Conservation (phyloP, 2,888 invertebrate genomes). For the Melangyna quadrimaculata region DNA sequence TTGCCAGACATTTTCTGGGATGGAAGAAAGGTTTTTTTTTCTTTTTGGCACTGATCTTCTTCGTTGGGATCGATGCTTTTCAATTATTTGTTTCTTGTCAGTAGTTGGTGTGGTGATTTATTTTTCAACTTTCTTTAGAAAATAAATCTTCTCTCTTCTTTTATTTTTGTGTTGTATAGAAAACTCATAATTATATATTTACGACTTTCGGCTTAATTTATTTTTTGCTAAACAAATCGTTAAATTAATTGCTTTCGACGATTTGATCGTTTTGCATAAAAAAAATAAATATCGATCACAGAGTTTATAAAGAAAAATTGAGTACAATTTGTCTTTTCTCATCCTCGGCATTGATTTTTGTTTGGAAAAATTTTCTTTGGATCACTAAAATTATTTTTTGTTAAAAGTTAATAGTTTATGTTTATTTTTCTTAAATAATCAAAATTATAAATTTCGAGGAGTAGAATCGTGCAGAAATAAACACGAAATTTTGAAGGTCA, state of each 20-base stretch:
- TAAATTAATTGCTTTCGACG: not conserved
- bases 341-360: not conserved
- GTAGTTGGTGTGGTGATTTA: not conserved
- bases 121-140: not conserved
- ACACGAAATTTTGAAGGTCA: not conserved
- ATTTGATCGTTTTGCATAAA: not conserved
- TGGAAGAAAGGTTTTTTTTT: not conserved
- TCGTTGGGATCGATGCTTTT: not conserved
- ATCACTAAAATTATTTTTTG: not conserved
- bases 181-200: not conserved
- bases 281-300: not conserved
- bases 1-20: not conserved
- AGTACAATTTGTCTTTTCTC: not conserved
- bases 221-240: conserved; percentile 3
- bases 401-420: conserved; percentile 1
- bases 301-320: not conserved
- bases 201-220: conserved; percentile 4
- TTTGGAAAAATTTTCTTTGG: not conserved
- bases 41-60: conserved; percentile 2
- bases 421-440: not conserved
- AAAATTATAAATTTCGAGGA: not conserved
- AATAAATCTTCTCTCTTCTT: not conserved
- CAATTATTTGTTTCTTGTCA: not conserved
- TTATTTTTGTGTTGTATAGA: not conserved
- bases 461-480: not conserved